A percentile compares a stretch with the other conserved stretches of the same genome.
These are phyloP conservation scores for Caenorhabditis imperialis DNA, from an alignment of 2,888 invertebrate species.

Conservation along the genomic window DNA sequence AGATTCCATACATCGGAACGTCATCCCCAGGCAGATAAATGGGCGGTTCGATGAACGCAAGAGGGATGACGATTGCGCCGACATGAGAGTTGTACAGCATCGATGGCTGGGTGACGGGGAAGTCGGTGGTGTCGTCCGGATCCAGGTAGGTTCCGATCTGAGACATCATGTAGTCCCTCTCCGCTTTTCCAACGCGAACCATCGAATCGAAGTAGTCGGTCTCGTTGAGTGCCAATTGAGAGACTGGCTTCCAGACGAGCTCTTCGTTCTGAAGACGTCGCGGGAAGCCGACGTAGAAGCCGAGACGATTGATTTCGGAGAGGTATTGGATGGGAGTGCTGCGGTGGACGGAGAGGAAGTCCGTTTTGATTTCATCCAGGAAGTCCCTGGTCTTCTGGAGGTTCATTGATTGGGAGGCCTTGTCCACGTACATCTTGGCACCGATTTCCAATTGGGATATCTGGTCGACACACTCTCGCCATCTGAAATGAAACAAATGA, in stretches of 20 bases:
- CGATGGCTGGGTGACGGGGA: conserved; percentile 46
- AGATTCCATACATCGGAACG: conserved; percentile 58
- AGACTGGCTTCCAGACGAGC: conserved; percentile 58
- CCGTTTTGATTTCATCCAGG: conserved; percentile 55
- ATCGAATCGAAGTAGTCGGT: conserved; percentile 61
- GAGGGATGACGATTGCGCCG: conserved; percentile 47
- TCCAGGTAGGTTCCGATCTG: conserved; percentile 63
- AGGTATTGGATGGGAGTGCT: conserved; percentile 55
- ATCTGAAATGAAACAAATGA: conserved; percentile 34
- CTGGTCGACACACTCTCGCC: conserved; percentile 63
- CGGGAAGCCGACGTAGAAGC: conserved; percentile 61
- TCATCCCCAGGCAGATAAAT: conserved; percentile 55
- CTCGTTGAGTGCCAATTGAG: conserved; percentile 54
- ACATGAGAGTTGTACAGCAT: conserved; percentile 57
- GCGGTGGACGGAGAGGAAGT: conserved; percentile 58
- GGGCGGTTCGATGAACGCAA: conserved; percentile 62
- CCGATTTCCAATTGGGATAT: conserved; percentile 47
- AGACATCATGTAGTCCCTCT: conserved; percentile 52
- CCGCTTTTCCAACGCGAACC: conserved; percentile 53
- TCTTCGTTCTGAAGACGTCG: conserved; percentile 56
- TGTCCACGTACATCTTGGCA: conserved; percentile 54
- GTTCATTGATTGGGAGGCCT: conserved; percentile 20
- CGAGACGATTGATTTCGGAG: conserved; percentile 52
- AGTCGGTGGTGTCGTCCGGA: conserved; percentile 58
- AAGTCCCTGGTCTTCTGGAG: conserved; percentile 34